Evolutionary conservation across 2,888 invertebrate species (phyloP), one percentile per base, ranked within the genome.

Genomic region (Euplagia quadripunctaria): DNA sequence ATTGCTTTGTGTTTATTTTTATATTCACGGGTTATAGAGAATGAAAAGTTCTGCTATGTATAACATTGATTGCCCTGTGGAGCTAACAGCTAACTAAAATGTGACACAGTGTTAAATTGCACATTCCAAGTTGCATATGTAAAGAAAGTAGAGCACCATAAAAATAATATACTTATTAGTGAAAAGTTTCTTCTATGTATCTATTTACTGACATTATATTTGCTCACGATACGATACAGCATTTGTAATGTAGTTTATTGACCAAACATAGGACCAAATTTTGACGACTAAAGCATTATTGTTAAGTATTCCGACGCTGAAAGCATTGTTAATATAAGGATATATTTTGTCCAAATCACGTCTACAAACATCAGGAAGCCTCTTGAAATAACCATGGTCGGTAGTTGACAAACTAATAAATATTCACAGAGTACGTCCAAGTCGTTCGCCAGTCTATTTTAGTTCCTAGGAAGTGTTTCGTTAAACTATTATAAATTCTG

Each of bases 401-500:
- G 78, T 70, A 76, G 73, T 75, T 76, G 83, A 68, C 73, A 77
- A 82, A 73, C 78, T 80, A 72, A 82, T 85, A 84, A 84, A 84
- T 85, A 85, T 84, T 78, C 84, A 72, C 73, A 31, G 74, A 81
- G 63, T 51, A 63, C 71, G 31, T 31, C 74, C 71, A 51, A 71
- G 68, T 64, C 74, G 74, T 79, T 78, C 72, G 73, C 73, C 70
- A 51, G 71, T 82, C 86, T 86, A 85, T 86, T 86, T 85, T 82
- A 85, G 85, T 85, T 84, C 82, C 86, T 87, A 88, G 90, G 86
- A 89, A 88, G 83, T 82, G 80, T 71, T 49, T 82, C 61, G 70
- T 79, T 77, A 64, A 73, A 75, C 66, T 76, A 82, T 84, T 82
- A 80, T 69, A 55, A 81, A 84, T 84, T 83, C 82, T 76, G 46